Evolutionary conservation across 1,140 invertebrate genomes (phyloP).

Genomic region (Platyscapa corneri): DNA sequence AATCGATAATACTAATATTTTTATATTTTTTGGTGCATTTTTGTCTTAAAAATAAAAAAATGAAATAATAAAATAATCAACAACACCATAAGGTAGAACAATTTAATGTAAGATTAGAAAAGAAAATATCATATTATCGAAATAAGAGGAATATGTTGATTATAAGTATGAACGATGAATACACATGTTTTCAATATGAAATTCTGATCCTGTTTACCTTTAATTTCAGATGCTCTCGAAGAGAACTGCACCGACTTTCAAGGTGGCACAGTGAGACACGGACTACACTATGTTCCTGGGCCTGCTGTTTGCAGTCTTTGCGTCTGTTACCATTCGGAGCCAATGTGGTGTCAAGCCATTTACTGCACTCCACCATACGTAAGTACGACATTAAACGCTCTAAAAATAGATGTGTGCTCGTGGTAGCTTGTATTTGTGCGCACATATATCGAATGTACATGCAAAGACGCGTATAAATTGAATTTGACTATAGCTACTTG

Average conservation of each 20-base stretch:
- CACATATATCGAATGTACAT: not conserved
- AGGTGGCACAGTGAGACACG: constrained; percentile 83
- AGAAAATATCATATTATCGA: not conserved
- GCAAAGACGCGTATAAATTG: no score
- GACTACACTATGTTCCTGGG: constrained; percentile 87
- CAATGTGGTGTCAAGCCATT: constrained; percentile 90
- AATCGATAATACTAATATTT: no score
- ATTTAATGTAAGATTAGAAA: not conserved
- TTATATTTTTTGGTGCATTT: no score
- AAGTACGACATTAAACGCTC: constrained; percentile 67
- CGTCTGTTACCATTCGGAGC: constrained; percentile 88
- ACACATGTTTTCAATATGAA: constrained; percentile 15
- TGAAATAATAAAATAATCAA: no score
- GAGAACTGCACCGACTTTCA: constrained; percentile 89
- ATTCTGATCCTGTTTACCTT: constrained; percentile 5
- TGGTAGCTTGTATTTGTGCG: no score
- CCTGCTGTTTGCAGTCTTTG: constrained; percentile 90
- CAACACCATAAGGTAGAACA: not conserved
- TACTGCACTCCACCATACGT: constrained; percentile 90
- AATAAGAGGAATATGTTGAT: not conserved
- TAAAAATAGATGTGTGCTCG: not conserved
- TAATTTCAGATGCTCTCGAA: constrained; percentile 78
- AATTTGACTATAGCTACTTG: not conserved
- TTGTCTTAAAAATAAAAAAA: not conserved
- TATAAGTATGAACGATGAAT: not conserved